Percentiles rank a stretch among this genome's conserved stretches.
Conservation (phyloP, 2,113 vertebrate species). For the Bos taurus region DNA sequence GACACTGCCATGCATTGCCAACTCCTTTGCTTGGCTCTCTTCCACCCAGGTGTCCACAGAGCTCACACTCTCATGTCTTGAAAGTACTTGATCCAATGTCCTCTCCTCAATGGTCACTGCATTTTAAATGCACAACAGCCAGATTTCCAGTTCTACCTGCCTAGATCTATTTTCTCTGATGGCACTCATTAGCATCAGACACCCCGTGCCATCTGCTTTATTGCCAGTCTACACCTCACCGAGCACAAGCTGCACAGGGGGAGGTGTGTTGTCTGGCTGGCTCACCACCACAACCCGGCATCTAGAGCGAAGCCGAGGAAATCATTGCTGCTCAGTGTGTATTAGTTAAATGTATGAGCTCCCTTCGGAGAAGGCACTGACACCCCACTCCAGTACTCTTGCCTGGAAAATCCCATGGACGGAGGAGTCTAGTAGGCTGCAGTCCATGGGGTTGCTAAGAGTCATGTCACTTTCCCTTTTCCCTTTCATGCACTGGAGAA, state of each 20-base stretch:
- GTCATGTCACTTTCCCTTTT: no score
- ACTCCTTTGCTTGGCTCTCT: not conserved
- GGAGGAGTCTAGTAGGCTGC: no score
- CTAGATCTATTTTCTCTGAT: not conserved
- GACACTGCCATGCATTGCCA: no score
- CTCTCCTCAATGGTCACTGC: not conserved
- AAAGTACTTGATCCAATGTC: not conserved
- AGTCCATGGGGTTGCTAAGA: no score
- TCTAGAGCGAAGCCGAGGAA: not conserved
- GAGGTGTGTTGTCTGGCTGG: not conserved
- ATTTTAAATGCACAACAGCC: no score
- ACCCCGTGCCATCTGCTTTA: not conserved
- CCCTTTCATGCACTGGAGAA: no score
- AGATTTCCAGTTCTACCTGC: not conserved
- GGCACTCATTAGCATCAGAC: not conserved
- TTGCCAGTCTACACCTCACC: not conserved
- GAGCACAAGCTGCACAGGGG: not conserved
- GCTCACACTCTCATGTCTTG: not conserved
- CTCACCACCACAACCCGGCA: not conserved
- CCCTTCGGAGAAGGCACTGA: no score
- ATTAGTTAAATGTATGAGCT: not conserved
- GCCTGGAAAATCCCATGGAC: no score
- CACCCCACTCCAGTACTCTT: no score
- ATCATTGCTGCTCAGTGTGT: accelerated
- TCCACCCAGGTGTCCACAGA: not conserved